Evolutionary conservation across 2,113 vertebrate genomes (phyloP), one percentile per base, ranked within the genome.

Genomic region (Oryzias woworae): DNA sequence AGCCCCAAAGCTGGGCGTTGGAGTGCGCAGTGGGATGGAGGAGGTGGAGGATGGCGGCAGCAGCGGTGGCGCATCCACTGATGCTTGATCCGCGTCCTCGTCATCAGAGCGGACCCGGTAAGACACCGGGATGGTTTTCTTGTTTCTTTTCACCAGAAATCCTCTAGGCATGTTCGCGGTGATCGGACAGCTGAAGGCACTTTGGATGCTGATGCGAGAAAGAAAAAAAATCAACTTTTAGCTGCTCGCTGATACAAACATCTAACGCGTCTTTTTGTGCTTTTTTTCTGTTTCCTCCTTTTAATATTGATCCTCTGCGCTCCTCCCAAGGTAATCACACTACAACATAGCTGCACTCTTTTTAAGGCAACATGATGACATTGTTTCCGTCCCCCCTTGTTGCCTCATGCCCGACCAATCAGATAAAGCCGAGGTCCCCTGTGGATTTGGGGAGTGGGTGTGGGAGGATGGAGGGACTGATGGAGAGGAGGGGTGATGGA

Each of bases 111-210:
- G 94, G 41, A 94, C 87, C 70, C 95, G 90, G 91, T 97, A 96
- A 2, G 94, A 96, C 58, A 93, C 89, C 50, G 92, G 91, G 67
- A 88, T 90, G 72, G 91, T 78, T 73, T 91, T 94, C 85, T 88
- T 92, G 90, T 88, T 96, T 71, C 95, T 82, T 80, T 96, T 96
- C 66, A 97, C 95, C 73, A 96, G 78, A 81, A 97, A 96, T 53
- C 95, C 95, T 74, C 94, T 89, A 36, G 95, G 95, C 95, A 96
- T 96, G 89, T 80, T 91, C 56, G 71, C 76, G 58, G 43, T 44
- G 62, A 58, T 42, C 53, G 65, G 64, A 4, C 56, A 36, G 56
- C 53, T 70, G 61, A 83, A 90, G 88, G 87, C 88, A 88, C 91
- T 84, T 78, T 50, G 51, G 69, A 47, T 18, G 61, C 62, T 69